Evolutionary conservation across 2,113 vertebrate species (phyloP), one percentile per base, ranked within the genome.

Genomic region (Rostratula benghalensis): DNA sequence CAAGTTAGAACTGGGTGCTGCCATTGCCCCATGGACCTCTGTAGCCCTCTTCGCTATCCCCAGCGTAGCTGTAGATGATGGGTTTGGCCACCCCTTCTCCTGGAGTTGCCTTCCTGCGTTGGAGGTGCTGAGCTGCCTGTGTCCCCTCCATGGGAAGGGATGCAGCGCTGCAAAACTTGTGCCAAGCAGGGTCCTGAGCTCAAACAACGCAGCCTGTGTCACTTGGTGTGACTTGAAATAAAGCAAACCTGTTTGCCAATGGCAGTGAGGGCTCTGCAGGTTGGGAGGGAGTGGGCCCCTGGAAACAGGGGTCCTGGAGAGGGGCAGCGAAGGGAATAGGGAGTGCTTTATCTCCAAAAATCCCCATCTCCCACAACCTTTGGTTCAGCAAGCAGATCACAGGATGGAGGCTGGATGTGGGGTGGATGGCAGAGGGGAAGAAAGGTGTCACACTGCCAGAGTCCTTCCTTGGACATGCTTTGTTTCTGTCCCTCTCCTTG

Each of bases 191-290:
- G 43, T 39, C n/a, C 57, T 7, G 33, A 64, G 53, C 39, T 54
- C 83, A 51, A 48, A 48, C 0, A 2, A 24, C 0, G 0, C 23
- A 24, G 53, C 56, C 56, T 5, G 0, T 1, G 25, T 28, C n/a
- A 16, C 46, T 56, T 11, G 37, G 37, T 18, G 60, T 20, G 22
- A 23, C 41, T 16, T 33, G 63, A 48, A 61, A 67, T 37, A 57
- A 56, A 60, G 35, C 39, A 74, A 85, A 77, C 7, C 5, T 30
- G 15, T 31, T 33, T 33, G 51, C 10, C 10, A 15, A 0, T 0
- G 20, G 45, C 28, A n/a, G 8, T 1, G 45, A 79, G 28, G 65
- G 48, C 43, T 87, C 56, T 39, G 59, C 41, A 54, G 43, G 51
- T 25, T 37, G 63, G 3, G 51, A 13, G 31, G 14, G 18, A 2